Evolutionary conservation across 2,113 vertebrate species (phyloP), one percentile per base, ranked within the genome.

Genomic region (Zingel zingel): DNA sequence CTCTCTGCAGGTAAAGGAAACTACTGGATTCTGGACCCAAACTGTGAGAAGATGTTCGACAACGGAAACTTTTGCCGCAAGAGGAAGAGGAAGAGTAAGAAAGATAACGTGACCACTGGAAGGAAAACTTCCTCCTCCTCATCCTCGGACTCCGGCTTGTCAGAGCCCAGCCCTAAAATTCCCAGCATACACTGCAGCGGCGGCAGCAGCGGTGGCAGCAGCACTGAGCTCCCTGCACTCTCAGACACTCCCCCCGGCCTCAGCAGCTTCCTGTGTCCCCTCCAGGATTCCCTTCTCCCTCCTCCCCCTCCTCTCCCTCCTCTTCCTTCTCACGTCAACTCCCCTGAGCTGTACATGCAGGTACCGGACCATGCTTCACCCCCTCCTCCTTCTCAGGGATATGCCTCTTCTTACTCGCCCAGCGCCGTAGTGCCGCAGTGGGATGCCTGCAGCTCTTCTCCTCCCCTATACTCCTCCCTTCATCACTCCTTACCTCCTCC

Each of bases 21-120:
- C 92, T 99, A 98, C 91, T 99, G 98, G 98, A 99, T 97, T 56
- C 91, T 99, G 82, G 98, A 99, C 72, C 98, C 98, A 0, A 98
- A 97, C 94, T 99, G 98, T 74, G 98, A 99, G 83, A 99, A 99
- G 90, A 98, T 97, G 97, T 99, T 99, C 3, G 98, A 99, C 92
- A 99, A 99, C 0, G 98, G 98, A 71, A 99, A 99, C 92, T 99
- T 99, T 87, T 96, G 98, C 69, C 95, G 97, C 78, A 98, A 97
- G 93, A 96, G 98, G 84, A 99, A 98, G 94, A 97, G 97, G 79
- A 99, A 98, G 90, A 97, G 97, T 80, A 99, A 98, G 90, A 95
- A 95, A 0, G 97, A 97, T 2, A 43, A 86, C 0, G 77, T 82
- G 15, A 81, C 89, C 12, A 36, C 56, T 16, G 56, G 92, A 0